These are phyloP conservation scores for Eufriesea mexicana DNA, from an alignment of 1,140 invertebrate genomes.

Conservation along the genomic window DNA sequence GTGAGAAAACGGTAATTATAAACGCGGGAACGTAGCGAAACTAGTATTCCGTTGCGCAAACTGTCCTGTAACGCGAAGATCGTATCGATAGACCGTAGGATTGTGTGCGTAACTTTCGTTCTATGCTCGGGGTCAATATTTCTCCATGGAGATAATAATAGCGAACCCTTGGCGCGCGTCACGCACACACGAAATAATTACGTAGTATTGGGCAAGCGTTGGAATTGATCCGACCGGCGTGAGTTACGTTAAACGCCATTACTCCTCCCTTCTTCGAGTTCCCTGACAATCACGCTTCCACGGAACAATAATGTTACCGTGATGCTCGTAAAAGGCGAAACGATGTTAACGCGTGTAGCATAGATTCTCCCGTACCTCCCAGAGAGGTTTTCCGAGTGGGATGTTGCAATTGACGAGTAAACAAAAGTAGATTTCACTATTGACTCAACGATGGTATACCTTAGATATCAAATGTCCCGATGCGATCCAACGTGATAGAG, in stretches of 20 bases:
- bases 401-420: background rate
- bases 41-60: slow-evolving; percentile 11
- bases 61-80: background rate
- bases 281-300: background rate
- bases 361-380: background rate
- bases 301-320: background rate
- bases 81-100: background rate
- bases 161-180: slow-evolving; percentile 44
- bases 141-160: slow-evolving; percentile 51
- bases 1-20: slow-evolving; percentile 19
- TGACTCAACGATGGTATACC: background rate
- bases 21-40: slow-evolving; percentile 6
- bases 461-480: too few relatives aligned
- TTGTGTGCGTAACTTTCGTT: slow-evolving; percentile 18
- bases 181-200: slow-evolving; percentile 52
- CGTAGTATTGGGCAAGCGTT: slow-evolving; percentile 46
- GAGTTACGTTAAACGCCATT: slow-evolving; percentile 21
- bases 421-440: background rate
- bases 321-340: background rate
- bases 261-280: background rate
- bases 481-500: too few relatives aligned
- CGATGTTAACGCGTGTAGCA: background rate
- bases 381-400: background rate
- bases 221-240: slow-evolving; percentile 33
- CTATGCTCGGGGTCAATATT: slow-evolving; percentile 43